These are phyloP conservation scores for Disparrhopalites patrizii DNA, from an alignment of 2,888 invertebrate genomes.

Conservation along the genomic window DNA sequence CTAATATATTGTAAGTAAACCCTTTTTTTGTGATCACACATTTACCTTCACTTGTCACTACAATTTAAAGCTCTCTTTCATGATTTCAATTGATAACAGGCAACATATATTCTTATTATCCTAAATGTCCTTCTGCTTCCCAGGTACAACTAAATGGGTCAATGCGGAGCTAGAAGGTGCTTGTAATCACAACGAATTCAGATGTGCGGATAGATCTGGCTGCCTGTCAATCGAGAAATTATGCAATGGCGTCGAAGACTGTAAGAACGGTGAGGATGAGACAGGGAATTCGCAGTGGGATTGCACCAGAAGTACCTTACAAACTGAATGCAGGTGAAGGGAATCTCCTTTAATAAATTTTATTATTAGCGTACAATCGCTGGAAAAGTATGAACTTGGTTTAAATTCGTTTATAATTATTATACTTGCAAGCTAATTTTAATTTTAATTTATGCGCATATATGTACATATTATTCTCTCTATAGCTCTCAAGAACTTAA, in stretches of 20 bases:
- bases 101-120: too few species aligned
- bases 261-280: constrained; percentile 42
- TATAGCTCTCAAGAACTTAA: constrained; percentile 25
- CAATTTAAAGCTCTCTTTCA: too few species aligned
- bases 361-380: not conserved
- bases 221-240: constrained; percentile 40
- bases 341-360: too few species aligned
- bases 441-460: not conserved
- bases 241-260: constrained; percentile 42
- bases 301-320: constrained; percentile 31
- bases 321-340: constrained; percentile 30
- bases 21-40: too few species aligned
- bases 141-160: too few species aligned
- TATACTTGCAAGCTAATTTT: not conserved
- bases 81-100: too few species aligned
- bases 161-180: constrained; percentile 12
- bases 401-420: not conserved
- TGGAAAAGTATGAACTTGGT: constrained; percentile 1
- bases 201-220: constrained; percentile 37
- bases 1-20: not conserved
- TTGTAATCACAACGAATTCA: constrained; percentile 45
- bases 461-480: not conserved
- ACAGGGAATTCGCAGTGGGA: constrained; percentile 37
- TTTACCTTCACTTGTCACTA: too few species aligned
- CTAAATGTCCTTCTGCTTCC: not conserved